phyloP scores from a whole-genome alignment of 2,797 vertebrate species.

The Chiloscyllium punctatum region DNA sequence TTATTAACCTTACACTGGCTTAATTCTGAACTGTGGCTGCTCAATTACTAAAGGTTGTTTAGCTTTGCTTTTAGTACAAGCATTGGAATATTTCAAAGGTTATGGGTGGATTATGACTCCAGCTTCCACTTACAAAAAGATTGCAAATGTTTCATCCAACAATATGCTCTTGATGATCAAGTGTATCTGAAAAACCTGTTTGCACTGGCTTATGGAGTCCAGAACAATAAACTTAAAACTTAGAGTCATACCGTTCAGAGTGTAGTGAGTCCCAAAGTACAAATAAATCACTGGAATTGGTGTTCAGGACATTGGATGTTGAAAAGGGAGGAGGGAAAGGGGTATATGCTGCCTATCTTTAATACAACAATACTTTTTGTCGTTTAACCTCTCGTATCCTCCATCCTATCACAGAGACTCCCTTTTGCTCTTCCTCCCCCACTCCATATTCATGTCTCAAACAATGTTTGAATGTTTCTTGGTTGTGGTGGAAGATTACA shows the following conservation, averaged over 20 bases:
- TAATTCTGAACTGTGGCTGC: not conserved
- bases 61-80: not conserved
- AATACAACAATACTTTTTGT: not conserved
- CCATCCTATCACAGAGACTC: not conserved
- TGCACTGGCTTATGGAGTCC: not conserved
- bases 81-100: not conserved
- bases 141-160: not conserved
- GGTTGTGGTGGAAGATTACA: not conserved
- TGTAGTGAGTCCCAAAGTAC: not conserved
- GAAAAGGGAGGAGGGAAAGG: not conserved
- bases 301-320: no score
- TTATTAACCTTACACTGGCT: not conserved
- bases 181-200: not conserved
- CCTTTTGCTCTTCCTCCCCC: not conserved
- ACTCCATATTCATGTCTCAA: not conserved
- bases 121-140: not conserved
- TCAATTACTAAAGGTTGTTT: not conserved
- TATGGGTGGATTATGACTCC: not conserved
- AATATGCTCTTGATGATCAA: not conserved
- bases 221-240: not conserved
- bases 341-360: not conserved
- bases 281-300: not conserved
- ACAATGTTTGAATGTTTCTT: not conserved
- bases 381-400: not conserved
- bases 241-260: not conserved